phyloP scores from a whole-genome alignment of 2,797 vertebrate genomes.

The Gorsachius magnificus region DNA sequence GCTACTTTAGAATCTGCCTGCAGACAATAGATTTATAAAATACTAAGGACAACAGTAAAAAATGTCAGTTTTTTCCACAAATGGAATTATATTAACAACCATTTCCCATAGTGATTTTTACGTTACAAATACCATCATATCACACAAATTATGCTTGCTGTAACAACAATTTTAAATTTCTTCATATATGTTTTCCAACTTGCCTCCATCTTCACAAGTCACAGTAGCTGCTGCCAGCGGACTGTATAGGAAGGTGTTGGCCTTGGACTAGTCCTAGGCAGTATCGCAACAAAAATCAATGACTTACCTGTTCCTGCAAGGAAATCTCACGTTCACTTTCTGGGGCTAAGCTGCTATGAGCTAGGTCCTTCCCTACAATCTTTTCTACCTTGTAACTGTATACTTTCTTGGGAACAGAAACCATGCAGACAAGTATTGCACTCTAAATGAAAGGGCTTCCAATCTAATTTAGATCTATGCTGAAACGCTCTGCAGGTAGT shows the following conservation, averaged over 20 bases:
- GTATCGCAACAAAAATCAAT: background rate
- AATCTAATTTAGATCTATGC: background rate
- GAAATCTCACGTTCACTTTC: background rate
- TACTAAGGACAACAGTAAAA: background rate
- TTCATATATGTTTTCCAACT: background rate
- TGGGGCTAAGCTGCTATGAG: background rate
- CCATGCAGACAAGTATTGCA: background rate
- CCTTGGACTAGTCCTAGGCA: background rate
- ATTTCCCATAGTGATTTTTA: background rate
- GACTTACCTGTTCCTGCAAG: background rate
- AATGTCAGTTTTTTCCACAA: background rate
- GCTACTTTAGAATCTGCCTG: background rate
- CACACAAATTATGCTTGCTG: background rate
- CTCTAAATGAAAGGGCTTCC: background rate
- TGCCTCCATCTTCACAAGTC: background rate
- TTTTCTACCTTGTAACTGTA: background rate
- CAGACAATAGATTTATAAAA: background rate
- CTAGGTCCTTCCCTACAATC: background rate
- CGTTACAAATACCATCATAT: background rate
- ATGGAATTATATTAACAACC: background rate
- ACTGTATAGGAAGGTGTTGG: background rate
- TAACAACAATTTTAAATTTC: background rate
- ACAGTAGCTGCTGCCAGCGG: background rate
- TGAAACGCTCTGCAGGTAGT: background rate
- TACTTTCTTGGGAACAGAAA: background rate